Percentiles rank a stretch among this genome's conserved stretches.
phyloP scores from a whole-genome alignment of 2,888 invertebrate species.

The Lepidocyrtoides sp. region DNA sequence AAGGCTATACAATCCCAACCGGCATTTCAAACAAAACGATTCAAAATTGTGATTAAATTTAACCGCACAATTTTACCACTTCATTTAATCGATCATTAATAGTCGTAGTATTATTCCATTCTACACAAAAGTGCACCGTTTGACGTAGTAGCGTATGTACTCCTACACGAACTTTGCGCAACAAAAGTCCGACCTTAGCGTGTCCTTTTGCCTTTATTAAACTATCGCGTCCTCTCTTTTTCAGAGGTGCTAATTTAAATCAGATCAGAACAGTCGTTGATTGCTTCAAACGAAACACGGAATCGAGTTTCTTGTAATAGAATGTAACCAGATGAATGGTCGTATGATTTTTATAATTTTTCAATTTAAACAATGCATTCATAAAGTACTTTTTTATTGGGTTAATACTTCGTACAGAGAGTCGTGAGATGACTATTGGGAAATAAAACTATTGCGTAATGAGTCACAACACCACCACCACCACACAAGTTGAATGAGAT shows the following conservation, averaged over 20 bases:
- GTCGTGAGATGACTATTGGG: conserved; percentile 30
- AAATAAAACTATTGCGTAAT: conserved; percentile 23
- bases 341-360: neutral
- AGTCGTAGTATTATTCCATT: no score
- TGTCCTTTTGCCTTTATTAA: conserved; percentile 19
- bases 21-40: neutral
- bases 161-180: conserved; percentile 18
- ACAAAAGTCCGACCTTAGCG: conserved; percentile 49
- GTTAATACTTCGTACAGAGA: no score
- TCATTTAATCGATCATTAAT: no score
- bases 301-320: no score
- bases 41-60: conserved; percentile 5
- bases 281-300: no score
- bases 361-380: neutral
- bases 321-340: no score
- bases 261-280: neutral
- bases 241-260: conserved; percentile 41
- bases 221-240: neutral
- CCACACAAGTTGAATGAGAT: neutral
- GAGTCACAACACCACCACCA: neutral
- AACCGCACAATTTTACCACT: neutral
- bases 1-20: neutral
- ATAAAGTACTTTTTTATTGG: neutral
- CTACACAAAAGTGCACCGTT: no score
- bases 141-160: neutral